These are phyloP conservation scores for Caracal caracal DNA, from an alignment of 2,113 vertebrate genomes.

Conservation along the genomic window DNA sequence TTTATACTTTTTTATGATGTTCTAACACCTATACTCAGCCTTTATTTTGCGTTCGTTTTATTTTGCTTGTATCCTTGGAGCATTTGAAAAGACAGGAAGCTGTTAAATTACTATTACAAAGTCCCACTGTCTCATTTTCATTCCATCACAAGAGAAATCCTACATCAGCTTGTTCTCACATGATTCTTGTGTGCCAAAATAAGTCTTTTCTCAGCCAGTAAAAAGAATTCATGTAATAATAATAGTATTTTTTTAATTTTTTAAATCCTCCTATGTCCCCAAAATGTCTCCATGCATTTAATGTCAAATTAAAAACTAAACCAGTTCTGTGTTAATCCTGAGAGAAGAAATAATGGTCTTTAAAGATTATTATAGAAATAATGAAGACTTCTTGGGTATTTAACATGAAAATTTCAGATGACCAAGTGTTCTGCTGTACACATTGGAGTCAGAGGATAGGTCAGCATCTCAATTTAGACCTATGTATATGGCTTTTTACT, in stretches of 20 bases:
- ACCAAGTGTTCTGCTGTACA: neutral
- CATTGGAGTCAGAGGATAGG: neutral
- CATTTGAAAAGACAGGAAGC: slow-evolving; percentile 44
- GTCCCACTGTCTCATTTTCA: slow-evolving; percentile 2
- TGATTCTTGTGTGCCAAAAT: neutral
- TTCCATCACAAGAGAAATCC: slow-evolving; percentile 38
- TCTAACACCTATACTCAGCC: slow-evolving; percentile 30
- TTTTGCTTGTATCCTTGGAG: slow-evolving; percentile 45
- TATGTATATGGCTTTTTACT: neutral
- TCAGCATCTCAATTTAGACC: neutral
- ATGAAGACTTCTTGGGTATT: slow-evolving; percentile 52
- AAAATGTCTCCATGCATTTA: slow-evolving; percentile 54
- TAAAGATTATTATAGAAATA: slow-evolving; percentile 27
- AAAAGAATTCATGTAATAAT: slow-evolving; percentile 10
- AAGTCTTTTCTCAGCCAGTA: slow-evolving; percentile 36
- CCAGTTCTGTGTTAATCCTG: slow-evolving; percentile 27
- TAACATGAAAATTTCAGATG: slow-evolving; percentile 41
- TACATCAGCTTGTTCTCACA: neutral
- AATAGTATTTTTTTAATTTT: slow-evolving; percentile 49
- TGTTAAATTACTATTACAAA: slow-evolving; percentile 20
- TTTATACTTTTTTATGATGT: neutral
- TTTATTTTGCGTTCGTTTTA: slow-evolving; percentile 50
- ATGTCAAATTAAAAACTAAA: slow-evolving; percentile 59
- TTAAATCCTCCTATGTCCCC: neutral
- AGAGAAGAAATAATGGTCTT: slow-evolving; percentile 34